Evolutionary conservation across 2,888 invertebrate genomes (phyloP), one percentile per base, ranked within the genome.

Genomic region (Enchytraeus crypticus): DNA sequence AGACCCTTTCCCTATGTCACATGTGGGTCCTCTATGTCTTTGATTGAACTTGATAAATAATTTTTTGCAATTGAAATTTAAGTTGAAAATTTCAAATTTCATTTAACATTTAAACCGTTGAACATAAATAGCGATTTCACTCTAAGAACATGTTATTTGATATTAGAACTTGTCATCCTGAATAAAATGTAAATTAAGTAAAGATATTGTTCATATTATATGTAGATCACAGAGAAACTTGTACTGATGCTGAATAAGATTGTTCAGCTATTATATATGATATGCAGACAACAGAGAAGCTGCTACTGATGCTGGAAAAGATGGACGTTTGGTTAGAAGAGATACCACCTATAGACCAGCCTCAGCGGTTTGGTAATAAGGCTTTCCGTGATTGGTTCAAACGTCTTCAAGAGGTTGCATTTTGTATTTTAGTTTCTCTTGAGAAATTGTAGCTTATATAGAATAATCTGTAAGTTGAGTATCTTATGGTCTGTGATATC

Each of bases 311-410:
- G 71, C 81, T 97, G 30, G 84, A 87, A 11, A 84, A 83, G 71
- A 79, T 96, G 63, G 85, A 87, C 66, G 78, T 81, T 61, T 82
- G 88, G 79, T 84, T 95, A 53, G 87, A 88, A 71, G 86, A 89
- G 63, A 89, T 87, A 64, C 93, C 93, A 46, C 90, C 93, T 0
- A 82, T 90, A 34, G 87, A 90, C 65, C 92, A 95, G 74, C 92
- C 95, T 0, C 96, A 97, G 78, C 83, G 98, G 64, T 98, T 96
- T 83, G 98, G 98, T 4, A 98, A 98, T 79, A 86, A 87, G 74
- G 89, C 96, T 0, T 99, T 91, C 79, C 84, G 88, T 69, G 83
- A 83, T 21, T 98, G 92, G 89, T 82, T 88, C 67, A 79, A 82
- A 18, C 85, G 85, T 80, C 80, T 97, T 53, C 83, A 85, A 73